Evolutionary conservation across 2,797 vertebrate genomes (phyloP), one percentile per base, ranked within the genome.

Genomic region (Odontamblyopus lacepedii): DNA sequence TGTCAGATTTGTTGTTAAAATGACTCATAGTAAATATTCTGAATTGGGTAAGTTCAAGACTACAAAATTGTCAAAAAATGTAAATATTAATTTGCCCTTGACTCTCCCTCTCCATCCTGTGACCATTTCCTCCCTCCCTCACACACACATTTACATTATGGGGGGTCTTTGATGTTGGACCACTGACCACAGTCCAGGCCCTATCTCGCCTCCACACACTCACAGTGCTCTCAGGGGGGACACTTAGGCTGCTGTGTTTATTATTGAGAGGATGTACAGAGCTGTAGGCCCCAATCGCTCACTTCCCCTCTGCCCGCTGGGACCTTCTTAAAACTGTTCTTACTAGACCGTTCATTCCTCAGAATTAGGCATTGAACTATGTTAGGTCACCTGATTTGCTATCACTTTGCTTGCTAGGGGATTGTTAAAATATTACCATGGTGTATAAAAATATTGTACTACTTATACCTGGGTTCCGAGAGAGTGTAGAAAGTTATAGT

Each of bases 261-360:
- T 76, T 85, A 78, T 76, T 66, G 63, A 73, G 82, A 88, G 87
- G 87, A 91, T 88, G 88, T 83, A 71, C 62, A 75, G 71, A 76
- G 74, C 76, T 82, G 71, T 80, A 80, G 81, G 67, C 81, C 80
- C 75, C 85, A 91, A 91, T 91, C 83, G 83, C 85, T 70, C 80
- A 85, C 87, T 91, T 92, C 87, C 87, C 72, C 65, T 85, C 70
- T 81, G 82, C 53, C 78, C 76, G 63, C 83, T 79, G 69, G 77
- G 84, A 77, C 68, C 63, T 51, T 41, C 51, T 56, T 53, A 62
- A 56, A 60, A 77, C 70, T 56, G 67, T 53, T 74, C 77, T 75
- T 61, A 74, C 79, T 73, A 70, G 60, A 38, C 69, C 51, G 73
- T 67, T 66, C 53, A 55, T 59, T 70, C 55, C 30, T 26, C 32